Evolutionary conservation across 2,113 vertebrate species (phyloP).

Genomic region (Macaca mulatta): DNA sequence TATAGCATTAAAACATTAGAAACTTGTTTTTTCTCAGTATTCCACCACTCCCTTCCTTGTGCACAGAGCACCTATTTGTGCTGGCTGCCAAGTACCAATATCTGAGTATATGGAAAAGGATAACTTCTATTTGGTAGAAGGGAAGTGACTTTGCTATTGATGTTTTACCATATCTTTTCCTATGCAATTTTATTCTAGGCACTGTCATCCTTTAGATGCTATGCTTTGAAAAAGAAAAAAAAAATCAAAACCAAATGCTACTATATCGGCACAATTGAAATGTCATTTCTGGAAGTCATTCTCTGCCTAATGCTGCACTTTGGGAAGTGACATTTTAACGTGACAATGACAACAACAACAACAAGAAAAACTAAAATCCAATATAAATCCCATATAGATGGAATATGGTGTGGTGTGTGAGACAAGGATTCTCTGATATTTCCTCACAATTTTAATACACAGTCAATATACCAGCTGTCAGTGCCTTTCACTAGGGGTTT

Average conservation of each 20-base stretch:
- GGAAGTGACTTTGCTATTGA: not conserved
- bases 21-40: not conserved
- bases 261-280: conserved; percentile 14
- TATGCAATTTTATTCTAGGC: not conserved
- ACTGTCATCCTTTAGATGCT: not conserved
- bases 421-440: not conserved
- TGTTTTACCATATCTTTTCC: not conserved
- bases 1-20: not conserved
- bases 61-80: not conserved
- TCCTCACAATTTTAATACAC: not conserved
- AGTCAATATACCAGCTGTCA: not conserved
- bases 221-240: not conserved
- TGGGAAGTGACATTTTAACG: conserved; percentile 40
- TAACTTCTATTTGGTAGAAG: not conserved
- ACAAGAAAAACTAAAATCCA: not conserved
- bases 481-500: not conserved
- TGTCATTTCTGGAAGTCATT: conserved; percentile 24
- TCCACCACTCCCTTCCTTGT: not conserved
- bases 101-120: not conserved
- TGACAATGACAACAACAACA: not conserved
- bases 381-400: not conserved
- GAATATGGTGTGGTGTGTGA: not conserved
- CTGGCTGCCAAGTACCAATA: not conserved
- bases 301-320: conserved; percentile 6
- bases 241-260: not conserved